phyloP scores from a whole-genome alignment of 1,140 invertebrate species.

The Melipona quadrifasciata region DNA sequence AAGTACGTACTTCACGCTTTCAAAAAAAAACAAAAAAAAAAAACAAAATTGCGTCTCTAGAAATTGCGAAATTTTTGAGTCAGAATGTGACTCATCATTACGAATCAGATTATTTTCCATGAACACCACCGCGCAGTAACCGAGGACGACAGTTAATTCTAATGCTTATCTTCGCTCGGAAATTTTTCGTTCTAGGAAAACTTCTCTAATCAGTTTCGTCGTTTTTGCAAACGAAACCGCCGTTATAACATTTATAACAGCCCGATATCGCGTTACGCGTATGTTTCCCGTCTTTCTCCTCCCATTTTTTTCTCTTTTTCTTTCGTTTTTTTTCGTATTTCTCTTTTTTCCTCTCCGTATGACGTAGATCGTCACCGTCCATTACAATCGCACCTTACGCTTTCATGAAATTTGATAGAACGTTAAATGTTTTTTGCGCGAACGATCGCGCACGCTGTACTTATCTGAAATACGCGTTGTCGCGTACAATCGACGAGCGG shows the following conservation, averaged over 20 bases:
- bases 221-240: conserved; percentile 12
- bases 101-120: conserved; percentile 63
- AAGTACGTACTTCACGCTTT: background rate
- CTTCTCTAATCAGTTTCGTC: conserved; percentile 7
- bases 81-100: conserved; percentile 57
- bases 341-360: background rate
- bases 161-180: conserved; percentile 55
- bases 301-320: background rate
- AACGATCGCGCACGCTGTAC: background rate
- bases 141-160: conserved; percentile 46
- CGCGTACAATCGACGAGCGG: background rate
- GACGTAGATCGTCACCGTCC: conserved; percentile 4
- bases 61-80: conserved; percentile 36
- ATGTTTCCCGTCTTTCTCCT: background rate
- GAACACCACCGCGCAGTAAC: conserved; percentile 59
- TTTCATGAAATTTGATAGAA: conserved; percentile 18
- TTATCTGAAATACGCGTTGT: conserved; percentile 19
- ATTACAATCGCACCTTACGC: background rate
- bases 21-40: background rate
- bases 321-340: background rate
- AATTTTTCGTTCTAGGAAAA: conserved; percentile 62
- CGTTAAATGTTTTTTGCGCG: conserved; percentile 4
- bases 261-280: background rate
- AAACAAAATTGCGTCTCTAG: conserved; percentile 20
- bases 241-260: background rate